Percentiles rank a stretch among this genome's conserved stretches.
phyloP scores from a whole-genome alignment of 23 tunicate genomes.

The Ciona savignyi region DNA sequence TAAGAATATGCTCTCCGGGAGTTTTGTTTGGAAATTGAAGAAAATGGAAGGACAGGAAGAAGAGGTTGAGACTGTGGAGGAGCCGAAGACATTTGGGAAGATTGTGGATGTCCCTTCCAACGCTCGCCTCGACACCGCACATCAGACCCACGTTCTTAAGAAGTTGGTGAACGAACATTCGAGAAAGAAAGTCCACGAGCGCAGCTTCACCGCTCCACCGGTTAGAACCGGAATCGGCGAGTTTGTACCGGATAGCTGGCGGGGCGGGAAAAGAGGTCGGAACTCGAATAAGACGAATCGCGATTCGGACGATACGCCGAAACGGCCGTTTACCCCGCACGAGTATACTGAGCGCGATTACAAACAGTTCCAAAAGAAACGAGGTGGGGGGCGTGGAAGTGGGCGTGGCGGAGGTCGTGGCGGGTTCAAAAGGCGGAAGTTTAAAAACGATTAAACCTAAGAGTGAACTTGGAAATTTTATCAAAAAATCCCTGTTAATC shows the following conservation, averaged over 20 bases:
- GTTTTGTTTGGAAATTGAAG: conserved; percentile 36
- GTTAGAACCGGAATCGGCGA: too few relatives aligned
- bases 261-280: neutral
- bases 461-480: too few relatives aligned
- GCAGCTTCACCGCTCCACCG: too few relatives aligned
- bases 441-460: too few relatives aligned
- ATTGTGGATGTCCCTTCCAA: conserved; percentile 20
- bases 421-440: too few relatives aligned
- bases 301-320: neutral
- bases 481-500: too few relatives aligned
- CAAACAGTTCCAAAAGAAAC: conserved; percentile 13
- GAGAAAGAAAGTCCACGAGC: too few relatives aligned
- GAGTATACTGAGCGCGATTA: conserved; percentile 26
- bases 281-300: neutral
- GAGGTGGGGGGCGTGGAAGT: too few relatives aligned
- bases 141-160: conserved; percentile 32
- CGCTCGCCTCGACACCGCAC: conserved; percentile 22
- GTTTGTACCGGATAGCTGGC: neutral
- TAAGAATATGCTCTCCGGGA: conserved; percentile 42
- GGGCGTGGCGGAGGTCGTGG: too few relatives aligned
- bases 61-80: neutral
- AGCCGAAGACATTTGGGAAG: conserved; percentile 32
- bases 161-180: neutral
- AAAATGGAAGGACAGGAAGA: neutral
- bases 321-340: conserved; percentile 37